A percentile compares a stretch with the other conserved stretches of the same genome.
Evolutionary conservation across 2,113 vertebrate species (phyloP).

Genomic region (Dipodomys spectabilis): DNA sequence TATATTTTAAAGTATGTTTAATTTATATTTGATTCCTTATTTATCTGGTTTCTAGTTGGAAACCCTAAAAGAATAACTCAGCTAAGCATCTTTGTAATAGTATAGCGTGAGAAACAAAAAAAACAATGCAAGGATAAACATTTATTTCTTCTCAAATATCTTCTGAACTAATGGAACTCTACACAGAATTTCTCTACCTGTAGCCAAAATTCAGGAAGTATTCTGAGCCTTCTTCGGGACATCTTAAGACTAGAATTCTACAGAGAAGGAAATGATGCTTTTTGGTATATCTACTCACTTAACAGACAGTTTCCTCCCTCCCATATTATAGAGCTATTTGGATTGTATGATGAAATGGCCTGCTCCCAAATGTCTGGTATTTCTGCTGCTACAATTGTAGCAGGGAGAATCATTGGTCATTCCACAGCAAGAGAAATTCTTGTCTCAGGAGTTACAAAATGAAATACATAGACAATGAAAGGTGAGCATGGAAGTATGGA

Average conservation of each 20-base stretch:
- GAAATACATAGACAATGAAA: background rate
- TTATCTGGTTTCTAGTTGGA: background rate
- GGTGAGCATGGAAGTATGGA: no score
- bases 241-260: background rate
- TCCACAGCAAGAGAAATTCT: no score
- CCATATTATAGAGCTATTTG: background rate
- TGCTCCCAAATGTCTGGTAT: background rate
- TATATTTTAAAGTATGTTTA: conserved; percentile 1
- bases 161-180: background rate
- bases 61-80: no score
- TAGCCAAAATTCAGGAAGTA: background rate
- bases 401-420: no score
- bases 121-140: background rate
- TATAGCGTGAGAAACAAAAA: background rate
- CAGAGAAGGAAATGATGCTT: background rate
- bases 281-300: background rate
- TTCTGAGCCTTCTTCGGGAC: background rate
- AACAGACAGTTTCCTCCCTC: background rate
- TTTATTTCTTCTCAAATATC: background rate
- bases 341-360: background rate
- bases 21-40: background rate
- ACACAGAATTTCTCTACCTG: background rate
- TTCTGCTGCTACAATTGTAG: no score
- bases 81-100: background rate
- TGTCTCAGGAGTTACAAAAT: background rate